Evolutionary conservation across 2,797 vertebrate genomes (phyloP).

Genomic region (Propithecus perrieri): DNA sequence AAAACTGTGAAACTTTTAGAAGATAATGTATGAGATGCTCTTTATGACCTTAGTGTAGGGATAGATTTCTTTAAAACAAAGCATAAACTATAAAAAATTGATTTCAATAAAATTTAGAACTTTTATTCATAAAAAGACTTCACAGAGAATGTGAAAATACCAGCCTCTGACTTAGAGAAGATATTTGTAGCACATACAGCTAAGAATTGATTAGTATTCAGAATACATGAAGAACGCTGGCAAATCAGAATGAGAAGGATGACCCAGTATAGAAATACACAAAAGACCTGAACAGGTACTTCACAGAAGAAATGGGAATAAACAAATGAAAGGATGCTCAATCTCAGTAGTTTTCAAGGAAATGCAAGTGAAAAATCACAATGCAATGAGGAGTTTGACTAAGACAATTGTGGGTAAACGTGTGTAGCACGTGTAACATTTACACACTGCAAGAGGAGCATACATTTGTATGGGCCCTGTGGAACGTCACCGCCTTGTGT

Average conservation of each 20-base stretch:
- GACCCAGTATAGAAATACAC: not conserved
- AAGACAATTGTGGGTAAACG: not conserved
- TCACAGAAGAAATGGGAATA: not conserved
- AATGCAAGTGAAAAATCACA: not conserved
- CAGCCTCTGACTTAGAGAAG: not conserved
- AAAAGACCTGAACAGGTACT: not conserved
- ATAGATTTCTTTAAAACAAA: not conserved
- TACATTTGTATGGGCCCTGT: not conserved
- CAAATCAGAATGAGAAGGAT: not conserved
- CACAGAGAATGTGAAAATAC: not conserved
- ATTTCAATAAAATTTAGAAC: not conserved
- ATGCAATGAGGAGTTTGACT: not conserved
- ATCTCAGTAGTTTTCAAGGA: not conserved
- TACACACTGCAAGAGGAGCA: not conserved
- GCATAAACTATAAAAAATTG: not conserved
- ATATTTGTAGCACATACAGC: not conserved
- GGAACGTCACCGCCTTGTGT: not conserved
- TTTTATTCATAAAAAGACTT: not conserved
- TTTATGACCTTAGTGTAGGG: not conserved
- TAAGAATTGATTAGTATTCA: not conserved
- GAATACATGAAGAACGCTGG: not conserved
- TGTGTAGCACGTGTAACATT: not conserved
- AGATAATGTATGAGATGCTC: not conserved
- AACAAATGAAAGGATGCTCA: not conserved
- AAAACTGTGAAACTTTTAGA: not conserved